Conservation (phyloP, 1,140 invertebrate species). For the Neotoxoptera formosana region DNA sequence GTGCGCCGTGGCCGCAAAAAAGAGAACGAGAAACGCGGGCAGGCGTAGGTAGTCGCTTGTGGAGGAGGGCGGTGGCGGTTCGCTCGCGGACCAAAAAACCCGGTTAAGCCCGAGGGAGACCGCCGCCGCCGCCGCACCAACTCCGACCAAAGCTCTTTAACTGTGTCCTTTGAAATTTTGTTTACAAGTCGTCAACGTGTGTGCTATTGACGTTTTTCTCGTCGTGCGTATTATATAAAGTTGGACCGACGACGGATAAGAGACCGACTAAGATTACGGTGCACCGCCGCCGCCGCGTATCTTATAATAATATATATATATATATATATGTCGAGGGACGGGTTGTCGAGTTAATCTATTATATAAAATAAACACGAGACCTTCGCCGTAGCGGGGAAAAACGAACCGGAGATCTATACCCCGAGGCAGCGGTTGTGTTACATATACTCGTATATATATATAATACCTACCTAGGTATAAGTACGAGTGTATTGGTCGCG, state of each 20-base stretch:
- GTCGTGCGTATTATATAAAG: neutral
- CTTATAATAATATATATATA: neutral
- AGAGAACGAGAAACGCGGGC: neutral
- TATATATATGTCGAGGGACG: too few relatives aligned
- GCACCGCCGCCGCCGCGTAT: neutral
- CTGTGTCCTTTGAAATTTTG: conserved; percentile 48
- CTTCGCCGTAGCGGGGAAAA: neutral
- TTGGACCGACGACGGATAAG: neutral
- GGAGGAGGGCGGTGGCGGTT: too few relatives aligned
- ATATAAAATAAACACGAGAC: conserved; percentile 5
- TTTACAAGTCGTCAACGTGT: conserved; percentile 35
- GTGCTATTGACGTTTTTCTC: conserved; percentile 36
- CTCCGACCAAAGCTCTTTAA: conserved; percentile 28
- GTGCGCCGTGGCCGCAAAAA: neutral
- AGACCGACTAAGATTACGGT: neutral
- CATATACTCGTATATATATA: neutral
- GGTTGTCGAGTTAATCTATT: neutral
- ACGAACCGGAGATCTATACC: neutral
- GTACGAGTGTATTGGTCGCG: too few relatives aligned
- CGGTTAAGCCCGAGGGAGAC: conserved; percentile 13
- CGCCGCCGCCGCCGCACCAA: neutral
- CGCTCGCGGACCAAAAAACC: neutral
- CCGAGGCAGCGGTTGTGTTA: neutral
- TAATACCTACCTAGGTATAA: too few relatives aligned
- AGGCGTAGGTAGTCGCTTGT: neutral